These are phyloP conservation scores for Sebastes schlegelii DNA, from an alignment of 2,113 vertebrate genomes.

Conservation along the genomic window DNA sequence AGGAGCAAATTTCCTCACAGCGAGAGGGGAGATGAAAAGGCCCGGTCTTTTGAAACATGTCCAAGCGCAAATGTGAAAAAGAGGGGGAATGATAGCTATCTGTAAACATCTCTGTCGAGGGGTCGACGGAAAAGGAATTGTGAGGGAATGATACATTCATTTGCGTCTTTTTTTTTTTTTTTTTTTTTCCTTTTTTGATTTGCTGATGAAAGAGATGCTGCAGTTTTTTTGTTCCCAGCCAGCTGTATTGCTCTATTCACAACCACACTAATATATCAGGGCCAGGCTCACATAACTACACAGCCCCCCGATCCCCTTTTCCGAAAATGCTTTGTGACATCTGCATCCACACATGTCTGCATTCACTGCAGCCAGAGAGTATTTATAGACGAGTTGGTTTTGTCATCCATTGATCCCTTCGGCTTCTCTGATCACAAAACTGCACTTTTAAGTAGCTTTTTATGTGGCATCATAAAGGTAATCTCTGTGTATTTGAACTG, in stretches of 20 bases:
- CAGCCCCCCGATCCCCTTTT: slow-evolving; percentile 68
- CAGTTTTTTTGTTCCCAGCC: slow-evolving; percentile 83
- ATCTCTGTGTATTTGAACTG: slow-evolving; percentile 47
- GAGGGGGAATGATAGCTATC: slow-evolving; percentile 84
- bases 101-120: slow-evolving; percentile 85
- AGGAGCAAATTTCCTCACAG: slow-evolving; percentile 87
- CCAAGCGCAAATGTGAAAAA: slow-evolving; percentile 84
- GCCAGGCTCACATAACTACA: slow-evolving; percentile 76
- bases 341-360: slow-evolving; percentile 82
- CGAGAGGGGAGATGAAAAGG: slow-evolving; percentile 81
- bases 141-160: slow-evolving; percentile 84
- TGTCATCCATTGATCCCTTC: slow-evolving; percentile 65
- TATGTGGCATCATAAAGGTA: slow-evolving; percentile 29
- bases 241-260: slow-evolving; percentile 87
- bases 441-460: slow-evolving; percentile 53
- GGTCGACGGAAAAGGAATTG: slow-evolving; percentile 83
- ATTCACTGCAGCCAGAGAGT: slow-evolving; percentile 74
- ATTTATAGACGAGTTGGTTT: slow-evolving; percentile 76
- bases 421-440: slow-evolving; percentile 69
- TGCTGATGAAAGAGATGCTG: slow-evolving; percentile 81
- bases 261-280: slow-evolving; percentile 74
- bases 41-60: slow-evolving; percentile 87
- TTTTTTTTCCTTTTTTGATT: slow-evolving; percentile 72
- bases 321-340: slow-evolving; percentile 86
- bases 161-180: slow-evolving; percentile 66